phyloP scores from a whole-genome alignment of 2,888 invertebrate species.

The Ametastegia equiseti region DNA sequence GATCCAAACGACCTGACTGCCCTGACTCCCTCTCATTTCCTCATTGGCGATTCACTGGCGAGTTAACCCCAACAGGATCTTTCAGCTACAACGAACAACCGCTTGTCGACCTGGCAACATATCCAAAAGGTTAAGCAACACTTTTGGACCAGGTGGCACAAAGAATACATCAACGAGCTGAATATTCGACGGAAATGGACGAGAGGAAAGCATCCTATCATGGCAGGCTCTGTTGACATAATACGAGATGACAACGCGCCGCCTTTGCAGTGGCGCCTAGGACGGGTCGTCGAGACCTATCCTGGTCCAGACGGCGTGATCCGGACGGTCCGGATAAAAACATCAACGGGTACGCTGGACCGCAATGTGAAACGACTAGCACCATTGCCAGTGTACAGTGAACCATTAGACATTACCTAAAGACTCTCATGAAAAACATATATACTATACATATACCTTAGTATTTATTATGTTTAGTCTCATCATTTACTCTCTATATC shows the following conservation, averaged over 20 bases:
- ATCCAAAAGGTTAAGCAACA: conserved; percentile 51
- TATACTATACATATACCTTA: background rate
- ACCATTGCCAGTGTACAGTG: conserved; percentile 33
- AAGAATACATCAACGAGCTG: conserved; percentile 50
- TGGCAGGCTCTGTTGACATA: conserved; percentile 49
- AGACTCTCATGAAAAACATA: background rate
- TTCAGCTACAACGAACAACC: conserved; percentile 37
- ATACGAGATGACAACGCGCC: conserved; percentile 52
- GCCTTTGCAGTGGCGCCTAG: conserved; percentile 56
- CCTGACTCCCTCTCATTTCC: conserved; percentile 52
- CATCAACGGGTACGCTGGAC: conserved; percentile 50
- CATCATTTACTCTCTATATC: background rate
- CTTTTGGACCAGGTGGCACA: conserved; percentile 52
- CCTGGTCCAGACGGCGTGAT: conserved; percentile 57
- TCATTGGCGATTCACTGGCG: conserved; percentile 52
- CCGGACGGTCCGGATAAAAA: conserved; percentile 56
- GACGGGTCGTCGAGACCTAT: conserved; percentile 51
- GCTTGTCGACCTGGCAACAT: conserved; percentile 51
- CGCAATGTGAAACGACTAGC: conserved; percentile 53
- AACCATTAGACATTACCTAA: background rate
- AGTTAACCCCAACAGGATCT: conserved; percentile 45
- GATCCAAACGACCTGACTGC: conserved; percentile 50
- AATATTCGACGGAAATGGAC: conserved; percentile 49
- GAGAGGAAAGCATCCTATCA: conserved; percentile 25
- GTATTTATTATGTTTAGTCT: background rate